Evolutionary conservation across 2,113 vertebrate genomes (phyloP).

Genomic region (Jaculus jaculus): DNA sequence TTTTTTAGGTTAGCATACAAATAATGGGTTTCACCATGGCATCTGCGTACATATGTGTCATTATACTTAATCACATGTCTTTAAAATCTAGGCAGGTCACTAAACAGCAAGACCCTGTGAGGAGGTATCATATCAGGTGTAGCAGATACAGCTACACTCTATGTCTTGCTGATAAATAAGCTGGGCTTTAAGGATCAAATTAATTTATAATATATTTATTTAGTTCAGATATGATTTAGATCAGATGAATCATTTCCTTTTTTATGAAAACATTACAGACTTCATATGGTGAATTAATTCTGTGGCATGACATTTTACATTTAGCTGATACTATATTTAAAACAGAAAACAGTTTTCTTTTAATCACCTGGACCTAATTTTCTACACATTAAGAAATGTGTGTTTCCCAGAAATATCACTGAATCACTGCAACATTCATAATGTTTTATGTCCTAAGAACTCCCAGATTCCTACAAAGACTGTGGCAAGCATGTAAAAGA

Average conservation of each 20-base stretch:
- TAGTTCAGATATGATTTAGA: neutral
- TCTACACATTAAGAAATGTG: neutral
- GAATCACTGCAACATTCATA: neutral
- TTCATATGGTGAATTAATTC: neutral
- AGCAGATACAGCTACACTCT: neutral
- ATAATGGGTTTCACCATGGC: neutral
- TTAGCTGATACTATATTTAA: neutral
- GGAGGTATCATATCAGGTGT: neutral
- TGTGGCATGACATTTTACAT: neutral
- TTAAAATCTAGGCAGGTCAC: neutral
- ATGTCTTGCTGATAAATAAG: neutral
- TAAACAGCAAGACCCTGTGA: neutral
- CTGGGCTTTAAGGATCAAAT: neutral
- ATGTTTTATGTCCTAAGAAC: neutral
- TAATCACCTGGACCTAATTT: conserved; percentile 53
- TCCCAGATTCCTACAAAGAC: neutral
- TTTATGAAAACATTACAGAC: neutral
- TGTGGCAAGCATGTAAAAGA: rapidly evolving
- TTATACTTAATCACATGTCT: neutral
- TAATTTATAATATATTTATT: neutral
- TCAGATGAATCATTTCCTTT: neutral
- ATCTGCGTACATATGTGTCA: neutral
- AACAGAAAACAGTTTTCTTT: conserved; percentile 19
- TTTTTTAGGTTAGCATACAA: neutral
- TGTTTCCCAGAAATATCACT: conserved; percentile 20